Conservation (phyloP, 92 coral and sea anemone species). For the Muricea muricata region DNA sequence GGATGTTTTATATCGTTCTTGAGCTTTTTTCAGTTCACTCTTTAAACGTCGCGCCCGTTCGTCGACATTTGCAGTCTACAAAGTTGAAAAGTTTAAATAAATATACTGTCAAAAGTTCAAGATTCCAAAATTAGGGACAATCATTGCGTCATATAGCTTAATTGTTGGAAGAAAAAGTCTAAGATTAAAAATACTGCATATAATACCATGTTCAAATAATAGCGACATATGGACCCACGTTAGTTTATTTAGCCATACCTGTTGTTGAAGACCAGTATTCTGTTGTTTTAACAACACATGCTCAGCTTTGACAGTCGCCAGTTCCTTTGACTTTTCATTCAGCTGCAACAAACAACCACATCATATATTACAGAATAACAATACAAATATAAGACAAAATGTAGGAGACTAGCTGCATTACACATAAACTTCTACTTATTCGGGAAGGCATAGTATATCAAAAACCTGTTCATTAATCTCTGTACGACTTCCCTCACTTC, state of each 20-base stretch:
- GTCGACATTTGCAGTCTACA: slow-evolving; percentile 74
- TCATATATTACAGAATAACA: neutral
- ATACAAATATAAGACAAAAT: too few species aligned
- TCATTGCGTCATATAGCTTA: too few species aligned
- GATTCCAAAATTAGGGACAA: too few species aligned
- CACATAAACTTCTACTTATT: too few species aligned
- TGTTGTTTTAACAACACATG: slow-evolving; percentile 82
- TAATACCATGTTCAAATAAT: too few species aligned
- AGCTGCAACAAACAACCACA: slow-evolving; percentile 54
- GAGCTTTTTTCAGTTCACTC: slow-evolving; percentile 80
- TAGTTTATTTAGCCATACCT: too few species aligned
- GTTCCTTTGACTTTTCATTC: slow-evolving; percentile 80
- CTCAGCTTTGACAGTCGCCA: slow-evolving; percentile 90
- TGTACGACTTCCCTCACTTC: slow-evolving; percentile 91
- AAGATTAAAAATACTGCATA: too few species aligned
- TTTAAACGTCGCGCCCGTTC: slow-evolving; percentile 78
- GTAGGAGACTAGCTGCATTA: too few species aligned
- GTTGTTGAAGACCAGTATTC: slow-evolving; percentile 87
- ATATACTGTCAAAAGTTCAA: too few species aligned
- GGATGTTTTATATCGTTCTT: slow-evolving; percentile 81
- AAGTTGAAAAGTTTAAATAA: neutral
- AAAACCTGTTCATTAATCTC: slow-evolving; percentile 96
- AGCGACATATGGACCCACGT: too few species aligned
- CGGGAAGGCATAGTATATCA: too few species aligned
- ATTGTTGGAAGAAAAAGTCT: too few species aligned